phyloP scores from a whole-genome alignment of 2,113 vertebrate genomes.

The Mus musculus region GRCm39 chr7:45375001-45375500 shows the following conservation, averaged over 20 bases:
- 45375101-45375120: background rate
- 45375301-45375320: background rate
- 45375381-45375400: fast-evolving
- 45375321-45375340: background rate
- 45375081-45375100: background rate
- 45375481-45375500: too few relatives aligned
- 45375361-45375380: fast-evolving
- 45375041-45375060: background rate
- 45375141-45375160: background rate
- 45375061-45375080: background rate
- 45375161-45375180: background rate
- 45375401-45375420: background rate
- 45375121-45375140: background rate
- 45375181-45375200: background rate
- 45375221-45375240: conserved; percentile 70
- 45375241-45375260: conserved; percentile 67
- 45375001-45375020: background rate
- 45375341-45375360: fast-evolving
- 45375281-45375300: conserved; percentile 31
- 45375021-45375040: conserved; percentile 17
- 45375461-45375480: fast-evolving
- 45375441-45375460: fast-evolving
- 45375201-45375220: background rate
- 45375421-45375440: fast-evolving
- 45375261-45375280: background rate